Evolutionary conservation across 1,140 invertebrate genomes (phyloP).

Genomic region (Xylocopa sonorina): DNA sequence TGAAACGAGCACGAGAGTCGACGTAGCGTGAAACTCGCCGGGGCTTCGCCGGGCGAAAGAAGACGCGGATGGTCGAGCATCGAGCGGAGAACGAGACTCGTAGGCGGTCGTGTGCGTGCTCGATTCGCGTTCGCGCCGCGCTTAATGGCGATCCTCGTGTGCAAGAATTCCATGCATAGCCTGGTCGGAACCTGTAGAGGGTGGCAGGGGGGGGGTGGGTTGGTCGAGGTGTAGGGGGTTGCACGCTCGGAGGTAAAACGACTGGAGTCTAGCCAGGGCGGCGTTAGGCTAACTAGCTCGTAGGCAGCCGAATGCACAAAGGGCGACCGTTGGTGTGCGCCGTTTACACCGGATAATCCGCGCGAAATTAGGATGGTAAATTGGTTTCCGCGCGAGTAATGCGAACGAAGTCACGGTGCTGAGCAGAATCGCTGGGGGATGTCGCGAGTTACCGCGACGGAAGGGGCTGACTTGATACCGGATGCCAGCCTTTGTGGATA

Average conservation of each 20-base stretch:
- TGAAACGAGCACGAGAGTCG: slow-evolving; percentile 67
- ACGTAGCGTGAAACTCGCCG: slow-evolving; percentile 74
- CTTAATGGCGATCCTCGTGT: slow-evolving; percentile 31
- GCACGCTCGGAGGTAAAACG: slow-evolving; percentile 6
- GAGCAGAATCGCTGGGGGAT: slow-evolving; percentile 40
- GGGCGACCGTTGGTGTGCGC: slow-evolving; percentile 22
- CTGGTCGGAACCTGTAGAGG: not conserved
- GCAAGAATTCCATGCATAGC: slow-evolving; percentile 41
- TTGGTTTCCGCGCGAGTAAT: slow-evolving; percentile 64
- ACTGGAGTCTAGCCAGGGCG: slow-evolving; percentile 47
- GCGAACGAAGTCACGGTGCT: slow-evolving; percentile 47
- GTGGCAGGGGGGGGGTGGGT: not conserved
- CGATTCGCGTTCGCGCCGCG: slow-evolving; percentile 15
- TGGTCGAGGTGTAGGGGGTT: too few species aligned
- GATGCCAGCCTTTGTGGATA: slow-evolving; percentile 28
- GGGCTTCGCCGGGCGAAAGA: slow-evolving; percentile 40
- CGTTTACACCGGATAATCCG: slow-evolving; percentile 71
- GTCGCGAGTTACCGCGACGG: slow-evolving; percentile 50
- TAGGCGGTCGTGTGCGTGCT: not conserved
- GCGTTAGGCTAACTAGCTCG: slow-evolving; percentile 75
- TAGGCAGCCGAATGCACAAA: slow-evolving; percentile 51
- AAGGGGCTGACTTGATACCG: slow-evolving; percentile 41
- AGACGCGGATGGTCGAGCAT: slow-evolving; percentile 41
- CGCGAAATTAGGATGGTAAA: slow-evolving; percentile 73
- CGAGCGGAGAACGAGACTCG: slow-evolving; percentile 17